Conservation (phyloP, 2,888 invertebrate genomes). For the Anagyrus pseudococci region DNA sequence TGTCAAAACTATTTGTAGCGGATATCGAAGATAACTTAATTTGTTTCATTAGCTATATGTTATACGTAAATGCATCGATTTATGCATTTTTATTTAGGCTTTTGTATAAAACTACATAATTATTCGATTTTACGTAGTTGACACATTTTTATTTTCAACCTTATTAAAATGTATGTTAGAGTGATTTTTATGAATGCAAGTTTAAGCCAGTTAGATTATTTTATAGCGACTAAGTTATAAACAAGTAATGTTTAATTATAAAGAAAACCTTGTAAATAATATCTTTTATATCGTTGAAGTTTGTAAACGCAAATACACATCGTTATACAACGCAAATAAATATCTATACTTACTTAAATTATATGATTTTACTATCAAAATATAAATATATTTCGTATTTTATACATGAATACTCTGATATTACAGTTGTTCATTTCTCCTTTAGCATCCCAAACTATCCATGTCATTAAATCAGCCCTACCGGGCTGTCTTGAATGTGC, state of each 20-base stretch:
- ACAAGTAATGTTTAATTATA: constrained; percentile 39
- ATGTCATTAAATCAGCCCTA: not conserved
- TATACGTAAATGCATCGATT: constrained; percentile 28
- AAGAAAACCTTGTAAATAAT: constrained; percentile 45
- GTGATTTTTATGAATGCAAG: constrained; percentile 41
- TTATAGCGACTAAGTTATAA: constrained; percentile 36
- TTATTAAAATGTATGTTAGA: constrained; percentile 35
- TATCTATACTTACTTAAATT: constrained; percentile 58
- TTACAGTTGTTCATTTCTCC: constrained; percentile 17
- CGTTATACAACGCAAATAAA: constrained; percentile 45
- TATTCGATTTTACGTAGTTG: constrained; percentile 35
- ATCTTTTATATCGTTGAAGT: constrained; percentile 54
- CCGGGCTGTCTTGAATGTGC: too few species aligned
- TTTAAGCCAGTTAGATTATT: constrained; percentile 43
- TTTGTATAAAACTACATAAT: constrained; percentile 33
- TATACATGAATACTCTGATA: constrained; percentile 51
- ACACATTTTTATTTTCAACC: constrained; percentile 34
- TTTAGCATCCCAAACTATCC: constrained; percentile 1
- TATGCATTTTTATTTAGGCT: constrained; percentile 31
- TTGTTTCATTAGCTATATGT: constrained; percentile 3
- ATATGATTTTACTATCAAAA: constrained; percentile 54
- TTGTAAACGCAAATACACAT: constrained; percentile 44
- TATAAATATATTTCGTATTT: constrained; percentile 60
- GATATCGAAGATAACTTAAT: constrained; percentile 24
- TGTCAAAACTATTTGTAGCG: constrained; percentile 3